Conservation (phyloP, 2,888 invertebrate genomes). For the Julus scandinavius region DNA sequence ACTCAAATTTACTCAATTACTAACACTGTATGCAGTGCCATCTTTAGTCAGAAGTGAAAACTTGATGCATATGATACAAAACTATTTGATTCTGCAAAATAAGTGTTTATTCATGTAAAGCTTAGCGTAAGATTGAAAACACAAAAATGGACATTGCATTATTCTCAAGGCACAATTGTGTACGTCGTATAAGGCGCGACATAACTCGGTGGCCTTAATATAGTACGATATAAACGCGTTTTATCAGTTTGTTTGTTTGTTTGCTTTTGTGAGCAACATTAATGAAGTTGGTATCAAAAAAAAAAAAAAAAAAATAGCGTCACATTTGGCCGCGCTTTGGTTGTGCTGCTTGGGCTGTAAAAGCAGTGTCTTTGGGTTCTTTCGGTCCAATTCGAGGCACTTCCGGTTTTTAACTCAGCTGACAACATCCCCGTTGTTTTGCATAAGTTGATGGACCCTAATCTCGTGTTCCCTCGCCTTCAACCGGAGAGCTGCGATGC, state of each 20-base stretch:
- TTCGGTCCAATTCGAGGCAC: neutral
- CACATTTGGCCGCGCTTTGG: neutral
- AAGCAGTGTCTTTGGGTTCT: neutral
- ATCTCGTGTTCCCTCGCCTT: conserved; percentile 91
- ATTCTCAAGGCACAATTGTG: neutral
- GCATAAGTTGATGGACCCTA: conserved; percentile 72
- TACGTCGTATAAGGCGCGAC: neutral
- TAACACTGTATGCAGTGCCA: no score
- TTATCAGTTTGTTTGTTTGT: no score
- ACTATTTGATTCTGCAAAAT: neutral
- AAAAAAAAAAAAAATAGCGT: neutral
- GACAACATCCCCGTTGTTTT: conserved; percentile 51
- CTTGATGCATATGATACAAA: neutral
- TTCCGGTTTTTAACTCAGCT: conserved; percentile 3
- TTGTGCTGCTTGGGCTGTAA: neutral
- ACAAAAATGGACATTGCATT: neutral
- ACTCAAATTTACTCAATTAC: no score
- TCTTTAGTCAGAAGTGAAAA: no score
- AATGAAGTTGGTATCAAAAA: neutral
- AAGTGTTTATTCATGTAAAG: conserved; percentile 36
- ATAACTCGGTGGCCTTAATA: no score
- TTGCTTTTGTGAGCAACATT: neutral
- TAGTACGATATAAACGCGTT: no score
- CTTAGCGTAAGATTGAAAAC: neutral
- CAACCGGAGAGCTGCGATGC: conserved; percentile 85